Evolutionary conservation across 2,888 invertebrate species (phyloP), one percentile per base, ranked within the genome.

Genomic region (Nomada ruficornis): DNA sequence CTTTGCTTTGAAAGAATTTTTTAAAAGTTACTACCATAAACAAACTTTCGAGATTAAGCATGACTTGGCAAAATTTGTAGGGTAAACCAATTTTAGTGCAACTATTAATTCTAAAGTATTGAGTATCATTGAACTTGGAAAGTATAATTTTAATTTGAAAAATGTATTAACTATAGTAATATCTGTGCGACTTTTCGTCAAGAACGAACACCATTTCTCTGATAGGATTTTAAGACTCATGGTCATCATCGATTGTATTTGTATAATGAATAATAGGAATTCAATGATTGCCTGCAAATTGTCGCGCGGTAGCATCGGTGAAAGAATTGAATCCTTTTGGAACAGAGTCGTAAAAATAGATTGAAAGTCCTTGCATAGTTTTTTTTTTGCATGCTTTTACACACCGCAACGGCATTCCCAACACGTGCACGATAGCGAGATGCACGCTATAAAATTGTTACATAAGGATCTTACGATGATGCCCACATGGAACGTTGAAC

Each of bases 371-470:
- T 15, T 9, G 11, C 13, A 52, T 26, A n/a, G 50, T 47, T 36
- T 63, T 72, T 29, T 11, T 63, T 52, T n/a, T 67, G 11, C 18
- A 18, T 50, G 13, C 2, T 74, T 78, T 52, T 60, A 26, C 57
- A 63, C 62, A 52, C 60, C 68, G 54, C 50, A 70, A 57, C 64
- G 57, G 64, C 29, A 59, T 60, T 3, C 9, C 13, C n/a, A 26
- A 29, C 65, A 80, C 72, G 80, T 78, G 80, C 52, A 62, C 23
- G 69, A 65, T 73, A 73, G 18, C 20, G 54, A 65, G 60, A 60
- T 71, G 63, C 75, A 82, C 36, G 64, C 59, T 68, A 55, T 13
- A 18, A n/a, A 26, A 20, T 72, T 20, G 69, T 82, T 82, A 81
- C 44, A 36, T 82, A 82, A 81, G 59, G 20, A 59, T 18, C 54